A percentile compares a stretch with the other conserved stretches of the same genome.
Conservation (phyloP, 2,888 invertebrate species). For the Scelioninae gen. 2 region DNA sequence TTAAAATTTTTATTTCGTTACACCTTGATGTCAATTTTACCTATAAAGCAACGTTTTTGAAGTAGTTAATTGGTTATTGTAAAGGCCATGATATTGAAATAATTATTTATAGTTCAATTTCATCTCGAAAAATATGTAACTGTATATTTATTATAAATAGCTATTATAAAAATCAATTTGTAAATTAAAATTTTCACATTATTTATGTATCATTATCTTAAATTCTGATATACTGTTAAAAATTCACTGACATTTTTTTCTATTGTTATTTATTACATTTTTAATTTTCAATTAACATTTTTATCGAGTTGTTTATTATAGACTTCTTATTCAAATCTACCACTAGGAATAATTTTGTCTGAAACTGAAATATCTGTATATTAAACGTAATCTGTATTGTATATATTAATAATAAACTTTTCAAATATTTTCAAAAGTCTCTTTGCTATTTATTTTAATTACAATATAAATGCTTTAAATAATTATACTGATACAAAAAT, state of each 20-base stretch:
- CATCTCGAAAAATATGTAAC: conserved; percentile 2
- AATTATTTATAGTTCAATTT: too few species aligned
- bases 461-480: too few species aligned
- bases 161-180: conserved; percentile 21
- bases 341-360: too few species aligned
- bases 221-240: background rate
- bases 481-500: too few species aligned
- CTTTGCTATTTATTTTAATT: background rate
- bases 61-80: too few species aligned
- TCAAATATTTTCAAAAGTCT: conserved; percentile 23
- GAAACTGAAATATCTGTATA: conserved; percentile 19
- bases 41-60: too few species aligned
- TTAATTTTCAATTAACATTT: background rate
- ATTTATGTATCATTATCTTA: conserved; percentile 7
- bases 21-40: conserved; percentile 22
- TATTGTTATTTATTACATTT: conserved; percentile 2
- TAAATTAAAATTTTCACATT: conserved; percentile 39
- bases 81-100: conserved; percentile 17
- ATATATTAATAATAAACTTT: conserved; percentile 39
- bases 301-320: background rate
- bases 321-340: too few species aligned
- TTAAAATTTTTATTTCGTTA: conserved; percentile 19
- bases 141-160: conserved; percentile 41
- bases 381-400: conserved; percentile 26
- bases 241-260: background rate